These are phyloP conservation scores for Montipora cactus DNA, from an alignment of 64 coral and sea anemone species.

Conservation along the genomic window DNA sequence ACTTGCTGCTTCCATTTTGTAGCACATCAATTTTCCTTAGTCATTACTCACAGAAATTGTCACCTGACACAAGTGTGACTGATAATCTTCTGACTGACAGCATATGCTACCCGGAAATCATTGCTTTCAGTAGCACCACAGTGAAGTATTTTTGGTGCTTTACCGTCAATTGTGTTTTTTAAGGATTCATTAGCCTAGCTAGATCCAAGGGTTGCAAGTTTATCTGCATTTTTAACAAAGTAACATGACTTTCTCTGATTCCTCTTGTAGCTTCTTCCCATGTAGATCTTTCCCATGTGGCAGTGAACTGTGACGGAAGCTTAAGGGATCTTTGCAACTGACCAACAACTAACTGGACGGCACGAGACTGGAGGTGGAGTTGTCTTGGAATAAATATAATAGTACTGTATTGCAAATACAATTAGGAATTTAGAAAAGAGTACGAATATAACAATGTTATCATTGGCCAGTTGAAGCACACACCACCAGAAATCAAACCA, in stretches of 20 bases:
- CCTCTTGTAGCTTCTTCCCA: conserved; percentile 8
- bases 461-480: too few relatives aligned
- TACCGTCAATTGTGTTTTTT: conserved; percentile 42
- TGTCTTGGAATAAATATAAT: too few relatives aligned
- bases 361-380: too few relatives aligned
- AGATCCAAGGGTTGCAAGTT: conserved; percentile 39
- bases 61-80: background rate
- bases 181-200: conserved; percentile 53
- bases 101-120: conserved; percentile 9
- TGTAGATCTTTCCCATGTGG: conserved; percentile 41
- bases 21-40: too few relatives aligned
- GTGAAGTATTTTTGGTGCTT: conserved; percentile 55
- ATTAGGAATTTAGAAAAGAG: too few relatives aligned
- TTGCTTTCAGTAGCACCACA: conserved; percentile 42
- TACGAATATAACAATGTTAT: too few relatives aligned
- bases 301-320: conserved; percentile 28
- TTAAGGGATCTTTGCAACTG: background rate
- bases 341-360: too few relatives aligned
- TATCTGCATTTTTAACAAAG: conserved; percentile 32
- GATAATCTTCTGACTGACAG: too few relatives aligned
- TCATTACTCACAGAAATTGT: too few relatives aligned
- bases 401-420: too few relatives aligned
- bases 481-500: too few relatives aligned
- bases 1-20: too few relatives aligned
- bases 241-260: background rate